Base-by-base conservation (phyloP, 1,140 invertebrate genomes). In the Microplitis demolitor region DNA sequence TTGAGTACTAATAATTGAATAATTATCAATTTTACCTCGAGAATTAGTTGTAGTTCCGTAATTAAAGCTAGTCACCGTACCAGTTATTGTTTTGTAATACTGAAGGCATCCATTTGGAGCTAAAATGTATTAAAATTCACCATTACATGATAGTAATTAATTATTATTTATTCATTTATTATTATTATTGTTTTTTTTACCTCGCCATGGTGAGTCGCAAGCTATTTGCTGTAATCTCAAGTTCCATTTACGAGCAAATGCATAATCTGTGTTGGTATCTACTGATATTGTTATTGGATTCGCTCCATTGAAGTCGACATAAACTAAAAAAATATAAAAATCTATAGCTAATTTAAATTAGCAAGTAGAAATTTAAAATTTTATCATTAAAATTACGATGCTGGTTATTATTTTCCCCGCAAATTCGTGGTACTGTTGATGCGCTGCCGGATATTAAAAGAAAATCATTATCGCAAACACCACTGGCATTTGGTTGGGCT, bases 51-150 rank as follows among this genome's bases (percentile, higher is more conserved):
- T 85, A 4, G 88, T 88, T 5, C 89, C 91, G 79, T 92, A 94
- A 82, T 95, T 95, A 74, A 96, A 96, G 81, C 93, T 94, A 45
- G 84, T 89, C 13, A 95, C 90, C 0, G 88, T 91, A 9, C 91
- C 93, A 5, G 88, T 88, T 3, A 85, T 74, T 4, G 87, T 88
- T 31, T 90, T 91, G 79, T 92, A 92, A 82, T 95, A 95, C 87
- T 94, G 93, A 3, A 95, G 87, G 82, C 95, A 96, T 35, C 94
- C 94, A 56, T 90, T 89, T 3, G 94, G 94, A 3, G 93, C 94
- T 93, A 78, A 64, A 86, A 6, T 45, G 11, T 45, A 45, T 9
- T 8, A 6, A 37, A 63, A 9, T 51, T 56, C 24, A 56, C n/a
- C n/a, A 11, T 54, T 54, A 54, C 14, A 14, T 62, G 31, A 72